Base-by-base conservation (phyloP, 2,113 vertebrate genomes). In the Gymnarchus niloticus region DNA sequence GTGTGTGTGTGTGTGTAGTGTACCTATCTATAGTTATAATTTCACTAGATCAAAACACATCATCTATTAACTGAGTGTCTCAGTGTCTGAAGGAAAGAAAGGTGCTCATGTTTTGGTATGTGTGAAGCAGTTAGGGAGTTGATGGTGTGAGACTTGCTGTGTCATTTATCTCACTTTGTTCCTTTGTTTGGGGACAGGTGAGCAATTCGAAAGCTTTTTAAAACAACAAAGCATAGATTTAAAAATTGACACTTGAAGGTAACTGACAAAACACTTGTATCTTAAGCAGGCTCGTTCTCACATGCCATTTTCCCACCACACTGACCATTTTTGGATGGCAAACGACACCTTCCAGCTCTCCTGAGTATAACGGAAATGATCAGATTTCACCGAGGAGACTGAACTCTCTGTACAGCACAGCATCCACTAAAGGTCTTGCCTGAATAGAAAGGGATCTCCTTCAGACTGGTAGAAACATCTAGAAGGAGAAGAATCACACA, bases 391-490 rank as follows among this genome's bases (percentile, higher is more conserved):
- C 5, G 12, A 28, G 82, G 19, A 78, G 81, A 56, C 49, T 76
- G 81, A 56, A 46, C 61, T 17, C 86, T 69, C 85, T 77, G 56
- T 81, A 21, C 56, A 73, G 37, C 28, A 25, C 21, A 57, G 85
- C 80, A 23, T 82, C 77, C 19, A 65, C n/a, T 69, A 83, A 83
- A 86, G 85, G 85, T 86, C 85, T 52, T 25, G 59, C 33, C 46
- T 86, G 85, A 86, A 86, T 86, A 82, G 57, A 83, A 41, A 86
- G 54, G 80, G 28, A 56, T 69, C 85, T 17, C 56, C 23, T 65
- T 65, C 77, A 61, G 78, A 41, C 5, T n/a, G 9, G 23, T 56
- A 69, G 57, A 85, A 83, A 86, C 21, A 21, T 61, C 59, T 52
- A 41, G 57, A 69, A 69, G 78, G 48, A 5, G 57, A 46, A 49